phyloP scores from a whole-genome alignment of 2,888 invertebrate genomes.

The Caenorhabditis sulstoni region DNA sequence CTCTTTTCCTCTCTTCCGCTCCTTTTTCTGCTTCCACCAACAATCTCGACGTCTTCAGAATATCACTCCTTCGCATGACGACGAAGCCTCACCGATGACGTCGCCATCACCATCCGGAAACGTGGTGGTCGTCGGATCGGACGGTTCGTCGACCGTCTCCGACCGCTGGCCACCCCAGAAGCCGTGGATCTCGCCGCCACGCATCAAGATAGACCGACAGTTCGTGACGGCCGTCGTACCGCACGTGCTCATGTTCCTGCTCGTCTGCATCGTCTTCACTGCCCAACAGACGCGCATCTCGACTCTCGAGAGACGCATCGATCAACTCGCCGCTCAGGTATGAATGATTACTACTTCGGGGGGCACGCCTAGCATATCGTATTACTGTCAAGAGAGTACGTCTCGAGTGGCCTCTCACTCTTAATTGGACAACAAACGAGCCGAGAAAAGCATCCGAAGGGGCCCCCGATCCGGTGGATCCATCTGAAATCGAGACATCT shows the following conservation, averaged over 20 bases:
- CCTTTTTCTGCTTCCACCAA: conserved; percentile 14
- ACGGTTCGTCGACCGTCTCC: conserved; percentile 41
- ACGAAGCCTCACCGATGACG: conserved; percentile 40
- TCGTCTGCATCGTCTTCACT: conserved; percentile 56
- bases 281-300: conserved; percentile 50
- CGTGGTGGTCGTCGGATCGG: conserved; percentile 53
- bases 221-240: conserved; percentile 44
- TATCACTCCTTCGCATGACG: conserved; percentile 29
- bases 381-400: conserved; percentile 45
- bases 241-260: conserved; percentile 52
- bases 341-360: conserved; percentile 40
- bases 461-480: too few relatives aligned
- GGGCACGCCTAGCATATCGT: conserved; percentile 49
- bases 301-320: conserved; percentile 51
- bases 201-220: conserved; percentile 42
- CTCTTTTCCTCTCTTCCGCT: neutral
- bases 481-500: neutral
- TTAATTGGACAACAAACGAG: conserved; percentile 32
- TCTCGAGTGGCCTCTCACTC: conserved; percentile 31
- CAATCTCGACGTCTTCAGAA: conserved; percentile 5
- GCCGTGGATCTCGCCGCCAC: conserved; percentile 48
- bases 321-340: conserved; percentile 52
- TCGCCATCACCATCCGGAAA: conserved; percentile 54
- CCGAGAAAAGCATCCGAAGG: neutral
- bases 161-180: conserved; percentile 56